Percentiles rank a stretch among this genome's conserved stretches.
phyloP scores from a whole-genome alignment of 1,140 invertebrate species.

The Drosophila punjabiensis region DNA sequence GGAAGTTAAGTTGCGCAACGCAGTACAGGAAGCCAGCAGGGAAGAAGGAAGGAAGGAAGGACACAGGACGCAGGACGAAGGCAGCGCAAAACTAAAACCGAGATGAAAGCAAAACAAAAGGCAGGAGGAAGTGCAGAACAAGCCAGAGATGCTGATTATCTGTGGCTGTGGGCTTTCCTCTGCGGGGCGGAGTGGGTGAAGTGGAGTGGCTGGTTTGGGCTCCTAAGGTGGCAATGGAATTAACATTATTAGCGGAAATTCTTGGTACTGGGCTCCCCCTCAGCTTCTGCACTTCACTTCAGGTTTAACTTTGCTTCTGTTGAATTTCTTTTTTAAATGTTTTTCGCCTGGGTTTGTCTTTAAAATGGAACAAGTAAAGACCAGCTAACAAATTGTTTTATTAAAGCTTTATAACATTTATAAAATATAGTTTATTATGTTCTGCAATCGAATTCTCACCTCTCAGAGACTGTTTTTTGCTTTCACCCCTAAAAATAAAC shows the following conservation, averaged over 20 bases:
- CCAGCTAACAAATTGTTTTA: background rate
- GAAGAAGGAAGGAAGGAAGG: conserved; percentile 43
- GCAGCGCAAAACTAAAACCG: conserved; percentile 76
- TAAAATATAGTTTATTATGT: conserved; percentile 6
- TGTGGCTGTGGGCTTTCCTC: conserved; percentile 36
- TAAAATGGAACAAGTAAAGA: background rate
- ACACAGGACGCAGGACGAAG: conserved; percentile 48
- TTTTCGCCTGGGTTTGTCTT: conserved; percentile 25
- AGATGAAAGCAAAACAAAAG: conserved; percentile 81
- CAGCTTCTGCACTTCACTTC: conserved; percentile 27
- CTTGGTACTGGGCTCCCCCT: conserved; percentile 26
- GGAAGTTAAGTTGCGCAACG: conserved; percentile 51
- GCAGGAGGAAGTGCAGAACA: conserved; percentile 26
- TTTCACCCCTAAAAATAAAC: conserved; percentile 15
- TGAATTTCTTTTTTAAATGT: conserved; percentile 66
- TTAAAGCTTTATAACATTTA: background rate
- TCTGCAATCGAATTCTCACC: background rate
- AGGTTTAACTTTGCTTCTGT: conserved; percentile 63
- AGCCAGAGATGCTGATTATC: conserved; percentile 66
- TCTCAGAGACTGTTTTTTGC: background rate
- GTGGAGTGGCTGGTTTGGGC: background rate
- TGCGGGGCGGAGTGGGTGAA: background rate
- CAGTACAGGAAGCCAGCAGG: conserved; percentile 18
- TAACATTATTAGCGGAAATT: conserved; percentile 83
- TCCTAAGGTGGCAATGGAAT: conserved; percentile 73